Evolutionary conservation across 1,140 invertebrate genomes (phyloP).

Genomic region (Holcopasites calliopsidis): DNA sequence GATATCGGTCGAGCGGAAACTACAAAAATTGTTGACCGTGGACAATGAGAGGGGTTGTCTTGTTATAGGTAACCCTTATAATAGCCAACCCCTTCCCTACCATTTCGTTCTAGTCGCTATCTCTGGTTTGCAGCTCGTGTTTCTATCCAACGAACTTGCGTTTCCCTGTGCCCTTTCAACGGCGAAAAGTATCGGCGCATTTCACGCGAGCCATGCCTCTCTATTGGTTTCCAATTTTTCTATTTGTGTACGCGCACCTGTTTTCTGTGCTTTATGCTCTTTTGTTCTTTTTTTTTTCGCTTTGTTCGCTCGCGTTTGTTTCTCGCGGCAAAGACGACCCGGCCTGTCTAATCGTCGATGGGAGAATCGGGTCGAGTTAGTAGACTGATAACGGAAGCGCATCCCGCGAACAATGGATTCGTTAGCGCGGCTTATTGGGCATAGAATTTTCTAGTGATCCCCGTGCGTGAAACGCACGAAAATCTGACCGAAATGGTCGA

Average conservation of each 20-base stretch:
- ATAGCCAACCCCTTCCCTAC: constrained; percentile 12
- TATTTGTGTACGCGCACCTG: not conserved
- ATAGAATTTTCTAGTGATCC: not conserved
- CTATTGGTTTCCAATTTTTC: constrained; percentile 38
- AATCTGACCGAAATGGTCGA: not conserved
- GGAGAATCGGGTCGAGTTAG: constrained; percentile 39
- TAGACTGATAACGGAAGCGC: no score
- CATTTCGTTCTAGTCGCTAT: not conserved
- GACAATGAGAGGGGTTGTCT: not conserved
- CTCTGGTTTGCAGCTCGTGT: constrained; percentile 3
- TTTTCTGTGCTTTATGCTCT: no score
- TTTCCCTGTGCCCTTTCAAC: not conserved
- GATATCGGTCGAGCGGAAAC: constrained; percentile 30
- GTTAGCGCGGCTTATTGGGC: constrained; percentile 56
- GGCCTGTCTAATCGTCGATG: not conserved
- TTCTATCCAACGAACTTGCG: not conserved
- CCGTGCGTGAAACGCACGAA: not conserved
- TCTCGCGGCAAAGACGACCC: not conserved
- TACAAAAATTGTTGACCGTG: not conserved
- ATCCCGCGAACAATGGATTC: constrained; percentile 56
- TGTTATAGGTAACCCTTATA: not conserved
- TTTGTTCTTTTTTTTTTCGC: not conserved
- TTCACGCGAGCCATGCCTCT: not conserved
- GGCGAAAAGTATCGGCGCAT: not conserved
- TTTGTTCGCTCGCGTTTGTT: not conserved